Percentiles rank a stretch among this genome's conserved stretches.
Evolutionary conservation across 2,888 invertebrate species (phyloP).

Genomic region (Trypoxylon attenuatum): DNA sequence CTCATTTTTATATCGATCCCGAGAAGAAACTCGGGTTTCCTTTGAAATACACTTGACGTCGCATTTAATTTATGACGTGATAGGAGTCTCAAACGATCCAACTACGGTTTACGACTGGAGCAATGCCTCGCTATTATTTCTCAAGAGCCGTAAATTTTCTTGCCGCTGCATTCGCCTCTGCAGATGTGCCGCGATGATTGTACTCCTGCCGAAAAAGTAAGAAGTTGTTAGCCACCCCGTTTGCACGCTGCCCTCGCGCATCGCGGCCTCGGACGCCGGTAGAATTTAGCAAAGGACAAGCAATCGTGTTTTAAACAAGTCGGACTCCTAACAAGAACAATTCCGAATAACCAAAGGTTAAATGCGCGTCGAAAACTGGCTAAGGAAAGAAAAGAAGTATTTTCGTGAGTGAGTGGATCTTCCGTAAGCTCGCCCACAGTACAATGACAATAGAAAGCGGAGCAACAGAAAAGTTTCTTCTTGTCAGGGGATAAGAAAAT

Average conservation of each 20-base stretch:
- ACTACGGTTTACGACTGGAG: constrained; percentile 43
- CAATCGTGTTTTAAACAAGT: too few relatives aligned
- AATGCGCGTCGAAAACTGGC: too few relatives aligned
- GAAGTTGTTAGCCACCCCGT: constrained; percentile 28
- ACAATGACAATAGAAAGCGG: not conserved
- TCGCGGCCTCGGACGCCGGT: too few relatives aligned
- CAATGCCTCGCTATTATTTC: constrained; percentile 45
- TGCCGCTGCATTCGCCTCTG: constrained; percentile 38
- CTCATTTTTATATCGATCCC: constrained; percentile 7
- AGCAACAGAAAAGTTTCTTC: not conserved
- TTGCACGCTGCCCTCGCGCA: too few relatives aligned
- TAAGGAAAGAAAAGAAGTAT: too few relatives aligned
- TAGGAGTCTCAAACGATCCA: constrained; percentile 38
- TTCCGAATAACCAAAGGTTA: too few relatives aligned
- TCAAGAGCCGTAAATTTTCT: constrained; percentile 43
- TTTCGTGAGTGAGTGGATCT: too few relatives aligned
- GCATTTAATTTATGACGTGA: constrained; percentile 41
- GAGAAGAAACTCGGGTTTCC: constrained; percentile 14
- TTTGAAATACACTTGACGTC: constrained; percentile 30
- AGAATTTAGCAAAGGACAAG: too few relatives aligned
- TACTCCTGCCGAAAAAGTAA: constrained; percentile 24
- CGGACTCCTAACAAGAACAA: too few relatives aligned
- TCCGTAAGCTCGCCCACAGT: too few relatives aligned
- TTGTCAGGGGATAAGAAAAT: not conserved
- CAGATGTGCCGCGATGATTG: constrained; percentile 28